Evolutionary conservation across 2,113 vertebrate genomes (phyloP), one percentile per base, ranked within the genome.

Genomic region (Scytalopus superciliaris): DNA sequence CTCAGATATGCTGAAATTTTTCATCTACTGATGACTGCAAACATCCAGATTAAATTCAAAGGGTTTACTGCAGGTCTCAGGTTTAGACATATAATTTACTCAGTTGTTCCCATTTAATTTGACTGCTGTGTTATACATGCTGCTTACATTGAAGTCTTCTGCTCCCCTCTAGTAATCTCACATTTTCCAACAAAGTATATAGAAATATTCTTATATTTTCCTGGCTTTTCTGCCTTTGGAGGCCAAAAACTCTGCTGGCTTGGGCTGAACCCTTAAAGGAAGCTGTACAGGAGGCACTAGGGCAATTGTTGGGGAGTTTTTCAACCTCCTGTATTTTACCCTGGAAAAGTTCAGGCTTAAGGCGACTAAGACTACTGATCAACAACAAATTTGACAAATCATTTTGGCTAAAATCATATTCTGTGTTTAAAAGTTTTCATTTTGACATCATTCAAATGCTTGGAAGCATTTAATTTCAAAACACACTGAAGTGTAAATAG

Each of bases 21-120:
- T 97, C 94, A 97, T 92, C 80, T 75, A 82, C 72, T 87, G 63
- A 90, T 59, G 79, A 91, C 87, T 96, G 95, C 87, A 94, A 94
- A 93, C 72, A 79, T 75, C 73, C 94, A 97, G 91, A 96, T 97
- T 94, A 95, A 96, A 98, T 96, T 97, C 84, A 90, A 96, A 96
- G 89, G 52, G 45, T 94, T 97, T 96, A 87, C 90, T 89, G 75
- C 74, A 87, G 91, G 76, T 94, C 89, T 77, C 84, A 64, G 62
- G 90, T 86, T 97, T 84, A 91, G 92, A 91, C 75, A 33, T 94
- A 80, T 96, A 83, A 96, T 91, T 97, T 96, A 92, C 87, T 97
- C 89, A 95, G 91, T 90, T 57, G 0, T 78, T 79, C 73, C 92
- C 80, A 76, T 89, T 91, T 96, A 94, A 97, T 97, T 96, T 97